phyloP scores from a whole-genome alignment of 2,888 invertebrate species.

The Diloba caeruleocephala region DNA sequence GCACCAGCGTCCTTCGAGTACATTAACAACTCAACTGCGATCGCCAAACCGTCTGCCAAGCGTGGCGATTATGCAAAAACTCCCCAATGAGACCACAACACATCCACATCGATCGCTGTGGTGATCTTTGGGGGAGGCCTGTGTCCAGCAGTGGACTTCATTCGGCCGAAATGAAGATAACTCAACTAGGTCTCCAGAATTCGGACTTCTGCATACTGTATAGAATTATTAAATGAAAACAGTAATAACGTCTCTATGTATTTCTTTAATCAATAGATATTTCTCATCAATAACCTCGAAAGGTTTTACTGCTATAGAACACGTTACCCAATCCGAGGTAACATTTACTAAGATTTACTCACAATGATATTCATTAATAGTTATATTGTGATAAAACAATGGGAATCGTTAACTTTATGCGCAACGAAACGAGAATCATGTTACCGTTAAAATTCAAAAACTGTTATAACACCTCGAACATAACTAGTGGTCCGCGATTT shows the following conservation, averaged over 20 bases:
- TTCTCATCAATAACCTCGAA: conserved; percentile 28
- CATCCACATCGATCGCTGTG: too few species aligned
- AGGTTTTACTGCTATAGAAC: conserved; percentile 8
- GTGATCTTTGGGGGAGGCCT: too few species aligned
- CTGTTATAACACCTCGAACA: not conserved
- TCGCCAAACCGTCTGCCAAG: too few species aligned
- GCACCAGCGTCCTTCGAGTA: too few species aligned
- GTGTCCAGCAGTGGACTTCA: too few species aligned
- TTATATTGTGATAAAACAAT: conserved; percentile 48
- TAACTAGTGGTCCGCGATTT: not conserved
- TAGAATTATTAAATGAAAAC: too few species aligned
- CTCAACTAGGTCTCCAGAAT: too few species aligned
- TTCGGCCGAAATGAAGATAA: too few species aligned
- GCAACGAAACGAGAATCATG: conserved; percentile 27
- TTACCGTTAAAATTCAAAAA: not conserved
- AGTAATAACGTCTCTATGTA: not conserved
- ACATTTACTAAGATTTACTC: conserved; percentile 38
- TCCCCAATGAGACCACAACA: too few species aligned
- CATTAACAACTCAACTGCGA: too few species aligned
- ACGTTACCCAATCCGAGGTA: conserved; percentile 23
- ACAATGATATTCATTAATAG: conserved; percentile 41
- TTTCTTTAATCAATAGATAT: not conserved
- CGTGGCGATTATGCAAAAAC: too few species aligned
- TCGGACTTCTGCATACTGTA: too few species aligned
- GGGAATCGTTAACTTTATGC: conserved; percentile 22